A percentile compares a stretch with the other conserved stretches of the same genome.
Evolutionary conservation across 1,140 invertebrate genomes (phyloP).

Genomic region (Sminthurides bifidus): DNA sequence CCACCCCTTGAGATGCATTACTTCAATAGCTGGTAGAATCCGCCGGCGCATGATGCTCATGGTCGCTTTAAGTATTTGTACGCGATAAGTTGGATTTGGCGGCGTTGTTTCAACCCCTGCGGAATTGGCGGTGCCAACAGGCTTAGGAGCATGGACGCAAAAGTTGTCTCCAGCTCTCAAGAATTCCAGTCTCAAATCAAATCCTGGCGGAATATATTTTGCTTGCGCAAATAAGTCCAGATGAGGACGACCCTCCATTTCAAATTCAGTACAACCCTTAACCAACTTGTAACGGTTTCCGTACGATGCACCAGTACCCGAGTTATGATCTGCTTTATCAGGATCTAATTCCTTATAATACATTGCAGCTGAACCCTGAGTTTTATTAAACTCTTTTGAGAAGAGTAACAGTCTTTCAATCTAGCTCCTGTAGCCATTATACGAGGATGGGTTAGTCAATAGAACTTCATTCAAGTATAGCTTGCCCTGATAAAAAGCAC

Average conservation of each 20-base stretch:
- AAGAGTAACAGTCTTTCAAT: not conserved
- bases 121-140: no score
- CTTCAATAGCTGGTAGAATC: not conserved
- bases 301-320: not conserved
- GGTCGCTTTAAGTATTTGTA: slow-evolving; percentile 16
- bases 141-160: no score
- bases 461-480: not conserved
- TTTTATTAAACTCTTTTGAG: not conserved
- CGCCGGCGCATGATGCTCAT: slow-evolving; percentile 10
- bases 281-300: not conserved
- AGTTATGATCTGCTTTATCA: slow-evolving; percentile 7
- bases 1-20: slow-evolving; percentile 13
- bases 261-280: not conserved
- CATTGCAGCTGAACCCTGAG: not conserved
- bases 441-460: not conserved
- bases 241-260: not conserved
- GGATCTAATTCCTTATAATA: not conserved
- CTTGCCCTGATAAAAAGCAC: not conserved
- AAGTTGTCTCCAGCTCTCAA: no score
- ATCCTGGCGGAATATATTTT: no score
- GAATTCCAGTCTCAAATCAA: no score
- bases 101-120: no score
- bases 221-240: not conserved
- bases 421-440: not conserved
- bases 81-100: no score